Evolutionary conservation across 2,888 invertebrate species (phyloP), one percentile per base, ranked within the genome.

Genomic region (Phrixothrix hirtus): DNA sequence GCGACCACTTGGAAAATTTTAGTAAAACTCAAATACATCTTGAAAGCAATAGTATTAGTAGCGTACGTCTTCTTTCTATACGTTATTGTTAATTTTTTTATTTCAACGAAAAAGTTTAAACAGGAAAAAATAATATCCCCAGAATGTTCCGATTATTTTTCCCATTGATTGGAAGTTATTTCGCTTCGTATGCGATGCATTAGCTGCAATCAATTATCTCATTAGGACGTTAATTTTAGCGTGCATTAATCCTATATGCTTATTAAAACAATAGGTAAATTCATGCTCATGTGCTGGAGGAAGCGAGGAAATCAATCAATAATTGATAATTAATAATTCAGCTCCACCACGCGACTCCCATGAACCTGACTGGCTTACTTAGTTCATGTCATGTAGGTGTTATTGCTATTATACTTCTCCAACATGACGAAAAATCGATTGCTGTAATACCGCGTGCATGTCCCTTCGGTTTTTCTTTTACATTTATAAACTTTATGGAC

Each of bases 191-290:
- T 45, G 46, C 42, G 52, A 30, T 54, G 54, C 48, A 48, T 54
- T 54, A 48, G 54, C 48, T 63, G 65, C 65, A 65, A 64, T 64
- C 66, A 68, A 68, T 68, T 68, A 68, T 65, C 62, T 64, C 64
- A 67, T 67, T 65, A 66, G 61, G 47, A 62, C 62, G 66, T 67
- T 66, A 64, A 66, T 67, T 65, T 65, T 66, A 65, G 60, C 64
- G 54, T 66, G 59, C 37, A 57, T 57, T 66, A 67, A 67, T 65
- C 59, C 62, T 61, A 62, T 65, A 62, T 60, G 61, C 60, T 62
- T 64, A 62, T 67, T 61, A 63, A 65, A 66, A 67, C 49, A 44
- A 36, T 45, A 48, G 32, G 44, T 44, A 44, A 44, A 44, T 61
- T 47, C 53, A n/a, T n/a, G n/a, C n/a, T n/a, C n/a, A n/a, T n/a